A percentile compares a stretch with the other conserved stretches of the same genome.
Evolutionary conservation across 2,113 vertebrate genomes (phyloP).

Genomic region (Seriola aureovittata): DNA sequence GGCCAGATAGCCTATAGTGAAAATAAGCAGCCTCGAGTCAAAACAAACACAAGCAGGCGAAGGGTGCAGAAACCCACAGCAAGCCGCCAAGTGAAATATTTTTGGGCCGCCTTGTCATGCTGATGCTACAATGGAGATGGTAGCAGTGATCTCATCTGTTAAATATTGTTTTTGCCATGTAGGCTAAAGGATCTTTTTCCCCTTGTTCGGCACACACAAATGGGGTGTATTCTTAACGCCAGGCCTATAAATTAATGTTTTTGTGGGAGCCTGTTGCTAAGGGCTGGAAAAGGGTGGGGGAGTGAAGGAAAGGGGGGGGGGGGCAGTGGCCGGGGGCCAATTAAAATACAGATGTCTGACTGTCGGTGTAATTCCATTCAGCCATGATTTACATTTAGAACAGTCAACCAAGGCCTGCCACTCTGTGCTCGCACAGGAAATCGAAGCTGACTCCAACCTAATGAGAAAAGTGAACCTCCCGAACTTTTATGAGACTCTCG

Average conservation of each 20-base stretch:
- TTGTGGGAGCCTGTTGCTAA: constrained; percentile 80
- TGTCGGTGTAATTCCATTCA: constrained; percentile 85
- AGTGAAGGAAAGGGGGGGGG: constrained; percentile 23
- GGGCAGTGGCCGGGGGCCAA: constrained; percentile 79
- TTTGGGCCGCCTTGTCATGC: constrained; percentile 70
- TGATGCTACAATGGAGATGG: constrained; percentile 73
- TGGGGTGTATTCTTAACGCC: constrained; percentile 68
- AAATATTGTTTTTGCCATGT: constrained; percentile 83
- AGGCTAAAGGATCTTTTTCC: constrained; percentile 53
- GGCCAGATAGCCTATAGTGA: constrained; percentile 72
- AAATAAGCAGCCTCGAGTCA: constrained; percentile 80
- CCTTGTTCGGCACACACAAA: constrained; percentile 67
- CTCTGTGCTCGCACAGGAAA: constrained; percentile 82
- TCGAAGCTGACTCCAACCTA: constrained; percentile 85
- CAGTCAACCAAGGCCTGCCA: constrained; percentile 80
- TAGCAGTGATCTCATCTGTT: constrained; percentile 80
- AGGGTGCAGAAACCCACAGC: constrained; percentile 58
- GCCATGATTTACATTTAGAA: constrained; percentile 86
- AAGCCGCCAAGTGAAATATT: constrained; percentile 80
- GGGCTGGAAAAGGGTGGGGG: constrained; percentile 48
- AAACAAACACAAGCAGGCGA: constrained; percentile 76
- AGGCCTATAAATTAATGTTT: constrained; percentile 78
- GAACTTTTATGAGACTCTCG: constrained; percentile 82
- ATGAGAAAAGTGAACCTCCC: constrained; percentile 87
- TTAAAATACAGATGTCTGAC: constrained; percentile 87